A percentile compares a stretch with the other conserved stretches of the same genome.
Conservation (phyloP, 2,888 invertebrate genomes). For the Chloromyia formosa region DNA sequence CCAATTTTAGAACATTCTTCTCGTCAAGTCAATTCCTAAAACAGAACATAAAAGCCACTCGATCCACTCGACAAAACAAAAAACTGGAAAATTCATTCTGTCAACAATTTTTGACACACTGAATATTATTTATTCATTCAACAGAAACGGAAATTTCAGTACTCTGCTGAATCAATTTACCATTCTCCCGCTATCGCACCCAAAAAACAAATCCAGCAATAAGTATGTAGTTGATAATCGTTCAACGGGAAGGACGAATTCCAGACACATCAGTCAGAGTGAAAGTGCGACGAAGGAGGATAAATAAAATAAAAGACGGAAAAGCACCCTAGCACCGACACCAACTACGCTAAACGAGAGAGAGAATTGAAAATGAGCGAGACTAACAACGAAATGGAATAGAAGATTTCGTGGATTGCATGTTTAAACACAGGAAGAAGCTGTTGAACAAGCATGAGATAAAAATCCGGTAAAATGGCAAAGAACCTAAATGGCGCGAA, state of each 20-base stretch:
- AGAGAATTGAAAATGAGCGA: not conserved
- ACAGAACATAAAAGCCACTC: no score
- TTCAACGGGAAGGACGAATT: constrained; percentile 5
- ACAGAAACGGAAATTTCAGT: not conserved
- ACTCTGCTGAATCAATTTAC: constrained; percentile 14
- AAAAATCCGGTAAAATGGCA: constrained; percentile 14
- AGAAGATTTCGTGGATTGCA: constrained; percentile 26
- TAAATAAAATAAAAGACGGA: not conserved
- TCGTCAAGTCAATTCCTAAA: no score
- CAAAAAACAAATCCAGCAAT: constrained; percentile 1
- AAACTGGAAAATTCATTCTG: no score
- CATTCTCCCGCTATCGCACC: not conserved
- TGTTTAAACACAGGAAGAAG: constrained; percentile 36
- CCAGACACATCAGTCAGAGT: not conserved
- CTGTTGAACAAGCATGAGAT: constrained; percentile 35
- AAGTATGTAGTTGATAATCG: constrained; percentile 21
- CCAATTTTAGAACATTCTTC: no score
- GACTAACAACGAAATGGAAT: not conserved
- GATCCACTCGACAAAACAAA: no score
- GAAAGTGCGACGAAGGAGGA: not conserved
- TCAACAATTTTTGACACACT: no score
- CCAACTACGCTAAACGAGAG: not conserved
- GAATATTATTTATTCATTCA: constrained; percentile 3
- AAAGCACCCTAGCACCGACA: not conserved
- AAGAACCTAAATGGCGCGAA: not conserved